Percentiles rank a stretch among this genome's conserved stretches.
These are phyloP conservation scores for Epizoanthus ramosus DNA, from an alignment of 92 coral and sea anemone species.

Conservation along the genomic window DNA sequence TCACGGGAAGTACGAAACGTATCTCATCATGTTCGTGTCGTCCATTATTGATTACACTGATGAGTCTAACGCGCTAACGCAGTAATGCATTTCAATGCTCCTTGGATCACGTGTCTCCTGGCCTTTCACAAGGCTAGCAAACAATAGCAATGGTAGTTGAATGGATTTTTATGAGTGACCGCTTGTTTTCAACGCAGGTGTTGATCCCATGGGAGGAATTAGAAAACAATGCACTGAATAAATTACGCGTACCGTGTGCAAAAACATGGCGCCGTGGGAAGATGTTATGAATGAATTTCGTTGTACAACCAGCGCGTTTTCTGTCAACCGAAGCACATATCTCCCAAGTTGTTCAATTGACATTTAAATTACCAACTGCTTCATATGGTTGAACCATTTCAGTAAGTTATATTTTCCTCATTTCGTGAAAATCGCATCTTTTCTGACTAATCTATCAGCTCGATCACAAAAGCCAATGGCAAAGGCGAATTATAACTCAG, in stretches of 20 bases:
- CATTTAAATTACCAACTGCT: neutral
- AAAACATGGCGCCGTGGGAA: conserved; percentile 36
- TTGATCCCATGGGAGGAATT: conserved; percentile 39
- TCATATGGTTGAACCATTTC: neutral
- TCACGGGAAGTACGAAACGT: neutral
- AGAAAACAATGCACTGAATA: conserved; percentile 25
- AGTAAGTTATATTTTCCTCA: neutral
- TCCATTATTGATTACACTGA: conserved; percentile 25
- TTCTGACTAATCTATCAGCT: neutral
- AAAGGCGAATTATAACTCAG: neutral
- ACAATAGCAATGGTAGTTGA: conserved; percentile 31
- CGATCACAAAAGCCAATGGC: conserved; percentile 14
- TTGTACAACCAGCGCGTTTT: neutral
- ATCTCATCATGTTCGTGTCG: neutral
- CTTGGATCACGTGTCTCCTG: conserved; percentile 30
- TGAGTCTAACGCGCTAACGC: neutral
- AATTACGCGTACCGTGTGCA: conserved; percentile 49
- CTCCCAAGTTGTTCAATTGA: neutral
- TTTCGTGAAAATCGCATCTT: neutral
- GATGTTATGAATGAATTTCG: conserved; percentile 6
- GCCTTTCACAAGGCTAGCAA: conserved; percentile 1
- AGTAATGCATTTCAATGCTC: conserved; percentile 16
- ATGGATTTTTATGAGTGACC: conserved; percentile 30
- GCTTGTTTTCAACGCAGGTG: conserved; percentile 41
- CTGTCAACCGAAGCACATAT: neutral